Evolutionary conservation across 2,113 vertebrate species (phyloP).

Genomic region (Chaetura pelagica): DNA sequence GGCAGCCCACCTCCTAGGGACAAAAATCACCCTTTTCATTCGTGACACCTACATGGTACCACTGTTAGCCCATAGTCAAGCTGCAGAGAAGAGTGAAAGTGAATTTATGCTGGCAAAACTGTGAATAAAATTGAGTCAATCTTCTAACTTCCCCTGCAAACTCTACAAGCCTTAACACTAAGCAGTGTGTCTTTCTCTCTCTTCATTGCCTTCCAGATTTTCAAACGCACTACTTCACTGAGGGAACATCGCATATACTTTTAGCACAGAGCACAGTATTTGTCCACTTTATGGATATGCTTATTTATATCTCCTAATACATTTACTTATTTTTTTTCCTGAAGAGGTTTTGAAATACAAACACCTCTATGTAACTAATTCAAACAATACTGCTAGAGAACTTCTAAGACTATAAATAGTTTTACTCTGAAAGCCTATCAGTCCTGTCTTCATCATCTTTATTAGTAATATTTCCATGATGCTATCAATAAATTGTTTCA

Average conservation of each 20-base stretch:
- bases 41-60: background rate
- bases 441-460: background rate
- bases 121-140: background rate
- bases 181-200: background rate
- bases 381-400: background rate
- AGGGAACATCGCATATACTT: background rate
- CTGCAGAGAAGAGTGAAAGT: background rate
- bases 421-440: background rate
- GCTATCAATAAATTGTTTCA: background rate
- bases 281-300: background rate
- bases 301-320: background rate
- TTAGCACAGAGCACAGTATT: background rate
- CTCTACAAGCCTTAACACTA: background rate
- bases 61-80: background rate
- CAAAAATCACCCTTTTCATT: background rate
- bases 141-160: background rate
- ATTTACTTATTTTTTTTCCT: slow-evolving; percentile 4
- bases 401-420: background rate
- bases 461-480: background rate
- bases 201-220: background rate
- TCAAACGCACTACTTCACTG: background rate
- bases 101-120: background rate
- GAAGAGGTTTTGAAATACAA: background rate
- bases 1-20: background rate
- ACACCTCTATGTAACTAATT: background rate